Base-by-base conservation (phyloP, 2,797 vertebrate species). In the Remorina albescens region DNA sequence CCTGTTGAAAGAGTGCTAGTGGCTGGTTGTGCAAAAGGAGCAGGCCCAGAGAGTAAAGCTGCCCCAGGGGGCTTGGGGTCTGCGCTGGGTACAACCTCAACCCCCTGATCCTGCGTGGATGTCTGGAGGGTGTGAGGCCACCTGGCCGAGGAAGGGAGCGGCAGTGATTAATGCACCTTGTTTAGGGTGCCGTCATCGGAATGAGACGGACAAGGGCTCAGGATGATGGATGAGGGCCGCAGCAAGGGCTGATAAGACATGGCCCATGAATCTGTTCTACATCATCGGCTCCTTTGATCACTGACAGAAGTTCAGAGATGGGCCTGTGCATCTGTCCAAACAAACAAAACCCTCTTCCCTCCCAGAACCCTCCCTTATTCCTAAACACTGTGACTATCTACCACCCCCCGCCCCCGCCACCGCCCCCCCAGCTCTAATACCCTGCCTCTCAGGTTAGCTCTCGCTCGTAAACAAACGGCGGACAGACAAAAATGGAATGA, bases 241-340 rank as follows among this genome's bases (percentile, higher is more conserved):
- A 95, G 94, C 92, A 78, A 84, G 93, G 95, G 95, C 95, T 96
- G 96, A 96, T 96, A 96, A 97, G 96, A 97, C 96, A 96, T 94
- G 95, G 96, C 94, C 96, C 92, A 94, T 97, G 95, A 97, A 98
- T 97, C 96, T 97, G 96, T 96, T 96, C 96, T 96, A 96, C 96
- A 96, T 96, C 97, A 97, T 93, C 95, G 90, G 95, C 93, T 94
- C 93, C 96, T 97, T 96, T 96, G 96, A 97, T 98, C 95, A 92
- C 94, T 95, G 96, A 97, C 96, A 96, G 94, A 95, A 96, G 95
- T 96, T 96, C 96, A 95, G 94, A 95, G 95, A 96, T 95, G 95
- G 94, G 93, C 94, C 91, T 88, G 92, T 93, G 94, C 95, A 95
- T 97, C 96, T 96, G 96, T 96, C 95, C 92, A 95, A 96, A 96